Evolutionary conservation across 1,140 invertebrate genomes (phyloP).

Genomic region (Macrocentrus cingulum): DNA sequence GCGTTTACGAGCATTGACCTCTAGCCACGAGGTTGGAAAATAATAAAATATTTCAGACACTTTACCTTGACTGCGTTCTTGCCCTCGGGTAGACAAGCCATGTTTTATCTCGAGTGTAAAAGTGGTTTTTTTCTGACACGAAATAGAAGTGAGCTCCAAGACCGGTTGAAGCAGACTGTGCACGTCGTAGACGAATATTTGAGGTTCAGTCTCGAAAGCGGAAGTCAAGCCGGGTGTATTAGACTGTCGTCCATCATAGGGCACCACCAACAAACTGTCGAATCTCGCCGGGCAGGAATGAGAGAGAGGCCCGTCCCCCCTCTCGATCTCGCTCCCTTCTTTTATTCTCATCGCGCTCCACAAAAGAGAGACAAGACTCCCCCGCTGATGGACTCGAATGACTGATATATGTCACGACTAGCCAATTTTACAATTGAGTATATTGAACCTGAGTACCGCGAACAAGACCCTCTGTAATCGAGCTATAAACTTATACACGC

Average conservation of each 20-base stretch:
- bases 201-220: neutral
- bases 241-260: neutral
- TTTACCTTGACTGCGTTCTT: neutral
- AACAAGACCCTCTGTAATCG: no score
- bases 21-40: neutral
- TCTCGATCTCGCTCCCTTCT: no score
- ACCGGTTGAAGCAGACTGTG: conserved; percentile 1
- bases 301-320: no score
- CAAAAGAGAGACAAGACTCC: no score
- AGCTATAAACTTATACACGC: no score
- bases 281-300: no score
- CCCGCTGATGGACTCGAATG: neutral
- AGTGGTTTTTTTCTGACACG: neutral
- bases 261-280: no score
- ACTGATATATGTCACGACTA: conserved; percentile 20
- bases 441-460: conserved; percentile 34
- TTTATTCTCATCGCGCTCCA: neutral
- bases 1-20: neutral
- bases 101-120: neutral
- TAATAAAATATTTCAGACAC: neutral
- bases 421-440: conserved; percentile 45
- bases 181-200: neutral
- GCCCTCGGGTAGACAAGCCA: neutral
- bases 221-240: conserved; percentile 1
- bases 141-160: neutral